Evolutionary conservation across 2,797 vertebrate genomes (phyloP), one percentile per base, ranked within the genome.

Genomic region (Pseudomugil tenellus): DNA sequence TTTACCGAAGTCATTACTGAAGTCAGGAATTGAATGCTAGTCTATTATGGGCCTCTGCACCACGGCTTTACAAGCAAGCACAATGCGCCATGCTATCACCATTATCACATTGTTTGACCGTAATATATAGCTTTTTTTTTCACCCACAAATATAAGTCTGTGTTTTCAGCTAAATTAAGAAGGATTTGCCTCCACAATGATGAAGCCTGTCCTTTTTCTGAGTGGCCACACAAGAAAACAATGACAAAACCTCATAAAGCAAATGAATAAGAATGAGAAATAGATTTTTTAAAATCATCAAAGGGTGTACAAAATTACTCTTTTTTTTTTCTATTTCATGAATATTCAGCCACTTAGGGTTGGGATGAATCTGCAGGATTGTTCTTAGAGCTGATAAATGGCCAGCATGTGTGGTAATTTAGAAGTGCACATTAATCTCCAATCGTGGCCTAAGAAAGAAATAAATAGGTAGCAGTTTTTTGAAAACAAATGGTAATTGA

Each of bases 381-480:
- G 88, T 89, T 91, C 87, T 89, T 23, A 26, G 83, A 76, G 88
- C 88, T 93, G 91, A 93, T 93, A 88, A 93, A 93, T 92, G 90
- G 89, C 84, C 71, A 7, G 90, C 81, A 85, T 88, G 89, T 88
- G 86, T 72, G 88, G 89, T 92, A 89, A 94, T 94, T 94, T 93
- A 88, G 89, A 89, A 87, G 84, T 79, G 70, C 63, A 70, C 92
- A 93, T 93, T 93, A 92, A 94, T 94, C 90, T 93, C 85, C 78
- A 85, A 85, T 84, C 77, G 70, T 64, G 83, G 84, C 81, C 79
- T 81, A 85, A 90, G 70, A 83, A 89, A 70, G 81, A 82, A 84
- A 87, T 85, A 90, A 89, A 84, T 86, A 83, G 79, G 65, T 72
- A 67, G 68, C 59, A 37, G 62, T 46, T 21, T 39, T 39, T 39